Base-by-base conservation (phyloP, 2,888 invertebrate species). In the Polyommatus iphigenia region DNA sequence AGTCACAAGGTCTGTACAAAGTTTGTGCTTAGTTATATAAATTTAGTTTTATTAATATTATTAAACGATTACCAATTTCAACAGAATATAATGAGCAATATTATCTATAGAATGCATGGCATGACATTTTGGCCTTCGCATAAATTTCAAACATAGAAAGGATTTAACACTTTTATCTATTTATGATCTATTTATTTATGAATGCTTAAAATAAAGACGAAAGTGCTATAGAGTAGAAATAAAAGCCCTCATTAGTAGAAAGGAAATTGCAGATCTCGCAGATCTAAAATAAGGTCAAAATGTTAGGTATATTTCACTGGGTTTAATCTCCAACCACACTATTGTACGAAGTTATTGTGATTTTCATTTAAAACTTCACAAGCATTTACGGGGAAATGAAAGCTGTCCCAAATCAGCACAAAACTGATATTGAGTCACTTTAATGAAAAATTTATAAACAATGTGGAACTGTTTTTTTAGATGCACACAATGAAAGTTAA, bases 231-330 rank as follows among this genome's bases (percentile, higher is more conserved):
- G 84, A 85, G 85, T 87, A 86, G 84, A 87, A 89, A 92, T 91
- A 90, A 91, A 90, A 89, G 89, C 87, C 86, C 91, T 93, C 93
- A 92, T 93, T 93, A 93, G 91, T 87, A 91, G 89, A 90, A 88
- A 88, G 92, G 92, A 93, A 93, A 92, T 92, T 93, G 92, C 92
- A 91, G 89, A 89, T 91, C 89, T 88, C 86, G 85, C 85, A 85
- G 87, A 90, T 88, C 89, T 90, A 89, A 89, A 92, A 93, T 92
- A 91, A 91, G 92, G 92, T 91, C 91, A 90, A 89, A 90, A 89
- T 89, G 87, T 89, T 90, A 89, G 87, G 87, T 88, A 87, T 86
- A 85, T 88, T 88, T 85, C 79, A 79, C 79, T 80, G 78, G 78
- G 79, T 88, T 89, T 84, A 85, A 81, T 83, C 82, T 84, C 82